phyloP scores from a whole-genome alignment of 2,888 invertebrate genomes.

The Temnothorax unifasciatus region DNA sequence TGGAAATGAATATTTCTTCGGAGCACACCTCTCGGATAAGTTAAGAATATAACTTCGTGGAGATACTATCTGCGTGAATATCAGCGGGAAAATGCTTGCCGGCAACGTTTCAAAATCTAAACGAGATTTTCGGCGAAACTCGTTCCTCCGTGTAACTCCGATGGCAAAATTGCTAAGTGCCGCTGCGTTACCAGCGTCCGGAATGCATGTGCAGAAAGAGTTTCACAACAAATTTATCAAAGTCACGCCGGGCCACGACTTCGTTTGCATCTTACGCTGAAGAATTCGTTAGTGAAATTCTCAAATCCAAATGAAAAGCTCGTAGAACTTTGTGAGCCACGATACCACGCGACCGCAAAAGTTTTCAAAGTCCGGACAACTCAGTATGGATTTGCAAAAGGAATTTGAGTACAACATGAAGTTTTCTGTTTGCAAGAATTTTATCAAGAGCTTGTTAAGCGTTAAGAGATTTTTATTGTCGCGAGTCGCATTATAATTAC shows the following conservation, averaged over 20 bases:
- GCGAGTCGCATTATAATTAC: conserved; percentile 21
- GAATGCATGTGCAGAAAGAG: conserved; percentile 47
- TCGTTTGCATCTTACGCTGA: conserved; percentile 49
- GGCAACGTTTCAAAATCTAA: conserved; percentile 40
- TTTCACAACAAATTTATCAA: conserved; percentile 53
- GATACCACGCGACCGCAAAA: conserved; percentile 54
- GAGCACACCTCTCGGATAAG: conserved; percentile 26
- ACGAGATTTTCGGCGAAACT: conserved; percentile 39
- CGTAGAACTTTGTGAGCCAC: conserved; percentile 51
- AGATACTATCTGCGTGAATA: conserved; percentile 36
- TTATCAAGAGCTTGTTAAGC: conserved; percentile 52
- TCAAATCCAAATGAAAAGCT: conserved; percentile 62
- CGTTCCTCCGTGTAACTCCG: conserved; percentile 35
- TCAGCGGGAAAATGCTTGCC: conserved; percentile 36
- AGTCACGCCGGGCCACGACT: conserved; percentile 44
- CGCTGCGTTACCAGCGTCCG: conserved; percentile 30
- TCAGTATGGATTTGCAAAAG: conserved; percentile 44
- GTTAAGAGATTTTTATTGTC: conserved; percentile 41
- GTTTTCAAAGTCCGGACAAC: conserved; percentile 51
- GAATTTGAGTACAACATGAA: conserved; percentile 52
- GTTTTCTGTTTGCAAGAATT: conserved; percentile 53
- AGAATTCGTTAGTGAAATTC: conserved; percentile 66
- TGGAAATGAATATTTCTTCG: conserved; percentile 37
- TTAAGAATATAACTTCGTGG: conserved; percentile 42
- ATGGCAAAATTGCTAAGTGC: conserved; percentile 39